Evolutionary conservation across 2,888 invertebrate genomes (phyloP).

Genomic region (Oxyscelio sp.): DNA sequence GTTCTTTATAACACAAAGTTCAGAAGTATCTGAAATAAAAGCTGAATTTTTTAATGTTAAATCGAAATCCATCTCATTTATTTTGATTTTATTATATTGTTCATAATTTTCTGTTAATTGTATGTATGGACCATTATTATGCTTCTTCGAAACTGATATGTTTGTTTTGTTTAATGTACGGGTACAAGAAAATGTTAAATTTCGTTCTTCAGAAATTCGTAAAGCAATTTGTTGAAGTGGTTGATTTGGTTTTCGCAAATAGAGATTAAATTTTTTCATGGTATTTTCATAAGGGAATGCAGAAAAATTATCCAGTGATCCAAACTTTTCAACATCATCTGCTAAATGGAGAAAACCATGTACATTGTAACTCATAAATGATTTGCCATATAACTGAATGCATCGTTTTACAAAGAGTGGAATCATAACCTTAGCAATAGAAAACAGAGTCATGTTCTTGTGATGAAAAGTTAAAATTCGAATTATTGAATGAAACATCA

Average conservation of each 20-base stretch:
- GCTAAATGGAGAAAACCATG: constrained; percentile 47
- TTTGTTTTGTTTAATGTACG: too few relatives aligned
- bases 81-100: too few relatives aligned
- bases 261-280: constrained; percentile 24
- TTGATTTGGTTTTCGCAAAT: constrained; percentile 18
- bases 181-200: too few relatives aligned
- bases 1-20: too few relatives aligned
- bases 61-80: too few relatives aligned
- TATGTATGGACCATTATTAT: too few relatives aligned
- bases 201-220: constrained; percentile 1
- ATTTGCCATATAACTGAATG: constrained; percentile 26
- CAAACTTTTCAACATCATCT: constrained; percentile 45
- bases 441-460: too few relatives aligned
- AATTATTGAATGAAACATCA: constrained; percentile 68
- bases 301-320: constrained; percentile 44
- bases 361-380: constrained; percentile 43
- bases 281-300: constrained; percentile 56
- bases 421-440: constrained; percentile 39
- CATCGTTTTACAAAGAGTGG: constrained; percentile 36
- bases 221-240: constrained; percentile 12
- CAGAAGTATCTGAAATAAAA: too few relatives aligned
- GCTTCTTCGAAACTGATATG: too few relatives aligned
- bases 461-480: too few relatives aligned
- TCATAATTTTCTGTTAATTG: too few relatives aligned
- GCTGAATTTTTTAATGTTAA: too few relatives aligned